phyloP scores from a whole-genome alignment of 1,140 invertebrate species.

The Drosophila bipectinata region DNA sequence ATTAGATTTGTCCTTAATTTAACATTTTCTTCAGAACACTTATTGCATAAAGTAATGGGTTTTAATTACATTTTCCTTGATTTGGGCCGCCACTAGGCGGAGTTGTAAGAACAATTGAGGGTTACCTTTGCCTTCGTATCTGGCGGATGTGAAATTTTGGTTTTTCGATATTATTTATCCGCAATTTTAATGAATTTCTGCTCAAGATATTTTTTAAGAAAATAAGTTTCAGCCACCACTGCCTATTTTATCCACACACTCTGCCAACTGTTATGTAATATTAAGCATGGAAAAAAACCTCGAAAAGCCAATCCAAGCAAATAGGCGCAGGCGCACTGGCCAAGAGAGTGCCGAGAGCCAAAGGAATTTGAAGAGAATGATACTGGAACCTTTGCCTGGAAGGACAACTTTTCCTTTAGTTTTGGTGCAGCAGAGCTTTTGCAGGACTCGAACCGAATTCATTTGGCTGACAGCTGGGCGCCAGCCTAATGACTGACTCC shows the following conservation, averaged over 20 bases:
- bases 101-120: conserved; percentile 34
- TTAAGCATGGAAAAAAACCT: conserved; percentile 65
- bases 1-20: not conserved
- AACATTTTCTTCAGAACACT: not conserved
- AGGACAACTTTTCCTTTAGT: conserved; percentile 25
- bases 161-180: not conserved
- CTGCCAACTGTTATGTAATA: conserved; percentile 81
- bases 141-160: not conserved
- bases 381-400: conserved; percentile 56
- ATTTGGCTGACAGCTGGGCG: conserved; percentile 69
- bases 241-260: conserved; percentile 70
- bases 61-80: conserved; percentile 17
- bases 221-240: conserved; percentile 36
- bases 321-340: conserved; percentile 47
- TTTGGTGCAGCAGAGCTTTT: conserved; percentile 23
- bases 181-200: not conserved
- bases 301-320: conserved; percentile 33
- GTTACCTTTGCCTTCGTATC: not conserved
- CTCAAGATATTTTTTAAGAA: not conserved
- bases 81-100: conserved; percentile 17
- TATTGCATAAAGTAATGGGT: conserved; percentile 4
- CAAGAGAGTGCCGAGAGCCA: conserved; percentile 5
- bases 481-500: conserved; percentile 52
- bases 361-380: conserved; percentile 9
- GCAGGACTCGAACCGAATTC: conserved; percentile 23